Conservation (phyloP, 2,113 vertebrate species). For the Bostrychus sinensis region DNA sequence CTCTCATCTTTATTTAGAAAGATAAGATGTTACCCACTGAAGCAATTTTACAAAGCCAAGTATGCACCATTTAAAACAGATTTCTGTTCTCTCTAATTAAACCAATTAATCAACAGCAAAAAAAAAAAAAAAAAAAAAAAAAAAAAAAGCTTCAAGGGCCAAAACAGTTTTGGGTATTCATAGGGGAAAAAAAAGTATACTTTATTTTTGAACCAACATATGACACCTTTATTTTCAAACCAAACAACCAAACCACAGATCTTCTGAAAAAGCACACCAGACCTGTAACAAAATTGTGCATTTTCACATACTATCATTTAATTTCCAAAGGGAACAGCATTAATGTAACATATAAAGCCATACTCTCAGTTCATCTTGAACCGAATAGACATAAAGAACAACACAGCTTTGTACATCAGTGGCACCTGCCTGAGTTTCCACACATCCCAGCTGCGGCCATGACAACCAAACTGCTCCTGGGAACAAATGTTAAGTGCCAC, state of each 20-base stretch:
- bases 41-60: too few relatives aligned
- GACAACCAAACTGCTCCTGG: constrained; percentile 52
- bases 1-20: too few relatives aligned
- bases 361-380: not conserved
- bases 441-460: constrained; percentile 56
- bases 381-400: constrained; percentile 3
- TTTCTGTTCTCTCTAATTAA: not conserved
- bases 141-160: not conserved
- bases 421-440: constrained; percentile 50
- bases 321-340: not conserved
- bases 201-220: too few relatives aligned
- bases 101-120: too few relatives aligned
- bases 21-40: too few relatives aligned
- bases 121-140: too few relatives aligned
- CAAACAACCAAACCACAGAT: not conserved
- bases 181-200: too few relatives aligned
- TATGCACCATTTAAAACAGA: too few relatives aligned
- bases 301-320: not conserved
- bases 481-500: constrained; percentile 42
- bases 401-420: constrained; percentile 30
- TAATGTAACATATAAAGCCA: not conserved
- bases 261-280: not conserved
- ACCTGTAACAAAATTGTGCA: not conserved
- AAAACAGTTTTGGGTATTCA: not conserved
- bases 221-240: not conserved